A percentile compares a stretch with the other conserved stretches of the same genome.
These are phyloP conservation scores for Hemistola chrysoprasaria DNA, from an alignment of 2,888 invertebrate genomes.

Conservation along the genomic window DNA sequence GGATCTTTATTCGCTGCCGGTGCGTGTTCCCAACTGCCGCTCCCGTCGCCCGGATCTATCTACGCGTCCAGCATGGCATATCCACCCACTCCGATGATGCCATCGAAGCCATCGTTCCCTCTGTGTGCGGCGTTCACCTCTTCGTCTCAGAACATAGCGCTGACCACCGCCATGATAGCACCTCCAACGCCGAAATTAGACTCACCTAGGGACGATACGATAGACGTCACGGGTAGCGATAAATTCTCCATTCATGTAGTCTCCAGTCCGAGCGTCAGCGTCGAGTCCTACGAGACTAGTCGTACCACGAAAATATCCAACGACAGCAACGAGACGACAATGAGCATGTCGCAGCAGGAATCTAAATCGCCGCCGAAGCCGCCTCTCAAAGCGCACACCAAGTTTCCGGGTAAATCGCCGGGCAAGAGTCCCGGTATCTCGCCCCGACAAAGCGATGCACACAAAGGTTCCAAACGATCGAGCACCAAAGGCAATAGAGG, in stretches of 20 bases:
- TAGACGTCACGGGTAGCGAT: conserved; percentile 61
- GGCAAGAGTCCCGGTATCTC: conserved; percentile 86
- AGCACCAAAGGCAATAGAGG: conserved; percentile 68
- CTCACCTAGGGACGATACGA: conserved; percentile 64
- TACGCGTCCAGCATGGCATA: conserved; percentile 83
- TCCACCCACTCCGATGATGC: conserved; percentile 73
- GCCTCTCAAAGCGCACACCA: conserved; percentile 73
- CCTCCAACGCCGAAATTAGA: conserved; percentile 81
- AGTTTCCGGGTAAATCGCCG: conserved; percentile 86
- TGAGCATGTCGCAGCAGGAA: conserved; percentile 54
- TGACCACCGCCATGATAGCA: conserved; percentile 91
- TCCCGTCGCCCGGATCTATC: conserved; percentile 85
- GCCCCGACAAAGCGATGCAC: conserved; percentile 82
- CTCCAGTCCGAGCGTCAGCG: conserved; percentile 65
- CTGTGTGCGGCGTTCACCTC: conserved; percentile 91
- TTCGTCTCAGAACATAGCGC: conserved; percentile 90
- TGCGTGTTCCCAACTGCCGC: conserved; percentile 83
- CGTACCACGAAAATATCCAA: conserved; percentile 61
- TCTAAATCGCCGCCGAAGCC: conserved; percentile 59
- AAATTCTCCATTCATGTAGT: conserved; percentile 62
- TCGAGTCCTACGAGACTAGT: conserved; percentile 61
- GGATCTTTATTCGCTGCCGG: conserved; percentile 84
- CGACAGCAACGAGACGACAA: conserved; percentile 59
- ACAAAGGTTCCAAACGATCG: conserved; percentile 60
- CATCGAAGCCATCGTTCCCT: conserved; percentile 78